Evolutionary conservation across 2,888 invertebrate genomes (phyloP).

Genomic region (Drosophila mulleri): DNA sequence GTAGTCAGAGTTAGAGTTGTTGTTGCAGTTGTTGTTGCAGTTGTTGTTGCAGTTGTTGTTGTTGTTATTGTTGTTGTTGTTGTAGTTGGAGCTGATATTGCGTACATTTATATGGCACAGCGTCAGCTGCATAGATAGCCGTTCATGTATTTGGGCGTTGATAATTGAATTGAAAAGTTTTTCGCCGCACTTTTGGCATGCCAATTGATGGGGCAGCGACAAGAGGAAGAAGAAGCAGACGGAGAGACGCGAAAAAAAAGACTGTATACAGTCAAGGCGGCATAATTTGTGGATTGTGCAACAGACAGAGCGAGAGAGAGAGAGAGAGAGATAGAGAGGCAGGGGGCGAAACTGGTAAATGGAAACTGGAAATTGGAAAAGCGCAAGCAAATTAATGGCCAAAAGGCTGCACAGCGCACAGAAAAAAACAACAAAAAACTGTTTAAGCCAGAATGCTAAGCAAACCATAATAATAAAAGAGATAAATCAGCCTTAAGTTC

Average conservation of each 20-base stretch:
- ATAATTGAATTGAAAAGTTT: slow-evolving; percentile 77
- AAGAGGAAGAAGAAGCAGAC: neutral
- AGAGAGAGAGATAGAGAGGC: neutral
- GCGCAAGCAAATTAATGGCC: slow-evolving; percentile 51
- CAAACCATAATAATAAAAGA: slow-evolving; percentile 49
- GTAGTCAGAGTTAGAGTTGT: neutral
- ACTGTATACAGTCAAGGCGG: slow-evolving; percentile 46
- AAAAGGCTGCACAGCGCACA: slow-evolving; percentile 23
- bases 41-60: neutral
- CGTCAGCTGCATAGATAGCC: slow-evolving; percentile 13
- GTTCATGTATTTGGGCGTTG: slow-evolving; percentile 62
- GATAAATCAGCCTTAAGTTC: slow-evolving; percentile 71
- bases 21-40: neutral
- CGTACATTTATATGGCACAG: neutral
- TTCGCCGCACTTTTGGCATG: slow-evolving; percentile 63
- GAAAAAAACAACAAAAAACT: neutral
- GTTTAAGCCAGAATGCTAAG: slow-evolving; percentile 20
- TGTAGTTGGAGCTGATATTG: neutral
- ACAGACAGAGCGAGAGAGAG: slow-evolving; percentile 28
- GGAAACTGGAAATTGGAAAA: slow-evolving; percentile 49
- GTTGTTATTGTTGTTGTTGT: neutral
- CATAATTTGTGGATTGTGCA: slow-evolving; percentile 61
- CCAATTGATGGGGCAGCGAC: slow-evolving; percentile 52
- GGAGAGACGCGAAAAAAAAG: neutral
- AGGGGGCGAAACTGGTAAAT: slow-evolving; percentile 36